Conservation (phyloP, 1,140 invertebrate genomes). For the Coptotermes formosanus region DNA sequence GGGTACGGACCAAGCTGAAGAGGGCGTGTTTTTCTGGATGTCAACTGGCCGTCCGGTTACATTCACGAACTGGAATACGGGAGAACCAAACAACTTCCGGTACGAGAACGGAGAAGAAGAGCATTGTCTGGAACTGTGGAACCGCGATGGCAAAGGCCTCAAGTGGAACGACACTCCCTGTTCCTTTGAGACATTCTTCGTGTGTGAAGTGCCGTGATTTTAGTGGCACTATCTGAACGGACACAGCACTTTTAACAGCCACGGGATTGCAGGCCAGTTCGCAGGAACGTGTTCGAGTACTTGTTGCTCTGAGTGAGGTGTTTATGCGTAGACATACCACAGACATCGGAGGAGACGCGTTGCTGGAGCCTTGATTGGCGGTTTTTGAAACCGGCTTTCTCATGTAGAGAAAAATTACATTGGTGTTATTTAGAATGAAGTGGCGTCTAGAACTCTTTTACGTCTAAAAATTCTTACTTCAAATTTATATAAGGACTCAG, state of each 20-base stretch:
- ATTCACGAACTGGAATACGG: constrained; percentile 90
- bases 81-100: constrained; percentile 86
- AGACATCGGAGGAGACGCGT: too few species aligned
- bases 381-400: too few species aligned
- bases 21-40: constrained; percentile 91
- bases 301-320: too few species aligned
- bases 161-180: constrained; percentile 93
- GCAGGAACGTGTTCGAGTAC: not conserved
- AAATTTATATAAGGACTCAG: too few species aligned
- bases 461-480: too few species aligned
- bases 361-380: too few species aligned
- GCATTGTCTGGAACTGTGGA: constrained; percentile 87
- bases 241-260: not conserved
- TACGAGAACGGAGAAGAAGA: constrained; percentile 92
- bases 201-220: constrained; percentile 71
- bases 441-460: too few species aligned
- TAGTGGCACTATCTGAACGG: not conserved
- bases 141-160: constrained; percentile 84
- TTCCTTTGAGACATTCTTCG: constrained; percentile 88
- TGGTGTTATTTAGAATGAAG: too few species aligned
- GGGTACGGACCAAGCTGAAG: constrained; percentile 85
- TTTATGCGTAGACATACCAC: too few species aligned
- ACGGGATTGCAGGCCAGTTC: not conserved
- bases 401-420: too few species aligned
- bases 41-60: constrained; percentile 82